Base-by-base conservation (phyloP, 2,113 vertebrate genomes). In the Leptocoma aspasia region DNA sequence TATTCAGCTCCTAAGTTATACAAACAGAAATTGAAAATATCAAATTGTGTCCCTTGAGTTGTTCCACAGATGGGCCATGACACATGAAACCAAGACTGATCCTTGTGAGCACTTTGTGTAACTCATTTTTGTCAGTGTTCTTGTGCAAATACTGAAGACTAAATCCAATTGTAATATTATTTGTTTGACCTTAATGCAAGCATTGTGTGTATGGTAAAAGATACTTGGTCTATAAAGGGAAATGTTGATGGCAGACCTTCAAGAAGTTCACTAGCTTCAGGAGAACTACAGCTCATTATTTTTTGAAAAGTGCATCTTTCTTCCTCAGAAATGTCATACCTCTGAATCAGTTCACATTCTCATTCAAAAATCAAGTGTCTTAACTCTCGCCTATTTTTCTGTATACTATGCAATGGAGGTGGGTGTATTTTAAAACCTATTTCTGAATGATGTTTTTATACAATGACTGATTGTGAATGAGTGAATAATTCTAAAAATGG, bases 361-460 rank as follows among this genome's bases (percentile, higher is more conserved):
- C 72, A 73, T 92, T 89, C 57, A 77, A 82, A 87, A 91, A 85
- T 82, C 85, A 82, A 82, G n/a, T 70, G 59, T 86, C 84, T 93
- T 82, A 80, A 49, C 66, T 90, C 64, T 84, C 0, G 6, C 49
- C 45, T 87, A 0, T 63, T 96, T 94, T 92, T 76, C 80, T 93
- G 75, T 71, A 41, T 31, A 30, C 91, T 86, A n/a, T 84, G 92
- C 86, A 94, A 80, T 7, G 23, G 71, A 84, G 83, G 80, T 76
- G 73, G 78, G 72, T 90, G 76, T 89, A 61, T 90, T 92, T 94
- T 39, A 59, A 89, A 94, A 80, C 72, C 56, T 86, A 28, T 79
- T 94, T 95, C 89, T 92, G 85, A 86, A 20, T 17, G 60, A 82
- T 81, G 53, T 82, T 96, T 86, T 86, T 92, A 71, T 86, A 92